Conservation (phyloP, 2,113 vertebrate species). For the Cephalopterus ornatus region DNA sequence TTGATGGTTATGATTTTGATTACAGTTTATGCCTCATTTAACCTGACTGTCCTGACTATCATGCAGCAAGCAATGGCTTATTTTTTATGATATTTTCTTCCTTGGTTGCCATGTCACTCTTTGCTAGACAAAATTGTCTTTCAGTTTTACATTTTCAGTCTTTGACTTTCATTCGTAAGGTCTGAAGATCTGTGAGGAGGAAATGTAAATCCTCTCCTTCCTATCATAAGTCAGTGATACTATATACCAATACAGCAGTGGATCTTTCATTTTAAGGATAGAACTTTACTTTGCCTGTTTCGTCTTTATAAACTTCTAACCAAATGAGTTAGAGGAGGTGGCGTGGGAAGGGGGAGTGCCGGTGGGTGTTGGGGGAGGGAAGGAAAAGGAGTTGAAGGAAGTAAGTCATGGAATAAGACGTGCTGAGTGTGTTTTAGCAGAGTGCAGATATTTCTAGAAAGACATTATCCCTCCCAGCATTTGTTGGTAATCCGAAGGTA, state of each 20-base stretch:
- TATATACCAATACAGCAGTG: background rate
- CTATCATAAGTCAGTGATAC: background rate
- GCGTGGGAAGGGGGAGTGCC: accelerated
- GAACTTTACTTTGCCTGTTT: background rate
- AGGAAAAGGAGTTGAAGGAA: background rate
- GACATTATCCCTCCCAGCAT: background rate
- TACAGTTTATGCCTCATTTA: conserved; percentile 16
- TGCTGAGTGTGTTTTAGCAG: background rate
- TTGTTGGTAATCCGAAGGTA: background rate
- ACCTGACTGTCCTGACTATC: background rate
- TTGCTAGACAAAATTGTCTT: background rate
- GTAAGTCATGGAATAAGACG: background rate
- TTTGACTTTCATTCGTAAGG: background rate
- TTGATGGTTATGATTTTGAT: background rate
- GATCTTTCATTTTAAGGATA: background rate
- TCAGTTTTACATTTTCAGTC: background rate
- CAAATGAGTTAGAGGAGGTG: background rate
- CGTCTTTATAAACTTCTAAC: background rate
- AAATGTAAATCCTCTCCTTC: background rate
- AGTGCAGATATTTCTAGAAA: conserved; percentile 5
- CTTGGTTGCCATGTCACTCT: background rate
- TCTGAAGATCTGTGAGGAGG: background rate
- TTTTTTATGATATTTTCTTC: background rate
- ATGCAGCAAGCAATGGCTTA: background rate
- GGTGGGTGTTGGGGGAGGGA: background rate